A percentile compares a stretch with the other conserved stretches of the same genome.
These are phyloP conservation scores for Botia kubotai DNA, from an alignment of 2,797 vertebrate genomes.

Conservation along the genomic window DNA sequence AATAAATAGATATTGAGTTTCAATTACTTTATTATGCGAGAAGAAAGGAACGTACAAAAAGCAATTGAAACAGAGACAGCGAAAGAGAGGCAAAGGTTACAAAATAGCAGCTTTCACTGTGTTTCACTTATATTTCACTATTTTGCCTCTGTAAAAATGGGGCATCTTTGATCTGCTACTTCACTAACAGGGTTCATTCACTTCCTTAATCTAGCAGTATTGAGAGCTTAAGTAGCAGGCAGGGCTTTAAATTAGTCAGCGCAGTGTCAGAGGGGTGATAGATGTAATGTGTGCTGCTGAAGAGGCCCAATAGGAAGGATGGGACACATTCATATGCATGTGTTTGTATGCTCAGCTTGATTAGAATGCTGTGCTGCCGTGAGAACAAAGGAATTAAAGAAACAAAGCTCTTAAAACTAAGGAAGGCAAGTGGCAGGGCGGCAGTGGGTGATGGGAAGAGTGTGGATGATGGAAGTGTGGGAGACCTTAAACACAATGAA, in stretches of 20 bases:
- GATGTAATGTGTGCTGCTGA: constrained; percentile 74
- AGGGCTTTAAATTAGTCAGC: constrained; percentile 55
- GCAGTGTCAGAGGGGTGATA: constrained; percentile 68
- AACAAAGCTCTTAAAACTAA: constrained; percentile 74
- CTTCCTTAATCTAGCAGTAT: constrained; percentile 35
- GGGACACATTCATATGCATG: constrained; percentile 82
- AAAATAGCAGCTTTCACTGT: not conserved
- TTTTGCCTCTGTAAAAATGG: not conserved
- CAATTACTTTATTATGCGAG: not conserved
- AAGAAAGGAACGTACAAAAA: not conserved
- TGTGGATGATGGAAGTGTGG: constrained; percentile 58
- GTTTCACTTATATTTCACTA: not conserved
- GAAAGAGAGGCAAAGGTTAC: not conserved
- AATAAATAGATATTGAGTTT: not conserved
- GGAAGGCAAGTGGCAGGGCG: constrained; percentile 77
- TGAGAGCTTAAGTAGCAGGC: constrained; percentile 63
- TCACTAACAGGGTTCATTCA: constrained; percentile 30
- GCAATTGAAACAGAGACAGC: not conserved
- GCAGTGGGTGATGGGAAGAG: constrained; percentile 55
- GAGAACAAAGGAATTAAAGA: constrained; percentile 75
- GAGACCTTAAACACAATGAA: constrained; percentile 65
- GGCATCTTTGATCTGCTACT: constrained; percentile 19
- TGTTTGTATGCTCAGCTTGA: constrained; percentile 83
- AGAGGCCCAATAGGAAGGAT: constrained; percentile 74
- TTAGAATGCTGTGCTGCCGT: constrained; percentile 72